These are phyloP conservation scores for rat (Rattus norvegicus) DNA, from an alignment of 2,113 vertebrate species.

Conservation along the genomic window GRCr8 NC_086027.1:116053501-116054000, in stretches of 20 bases:
- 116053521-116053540: not conserved
- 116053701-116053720: not conserved
- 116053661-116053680: not conserved
- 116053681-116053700: not conserved
- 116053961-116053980: not conserved
- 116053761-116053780: not conserved
- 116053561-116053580: not conserved
- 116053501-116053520: not conserved
- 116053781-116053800: not conserved
- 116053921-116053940: not conserved
- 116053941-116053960: not conserved
- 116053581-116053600: too few relatives aligned
- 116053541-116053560: too few relatives aligned
- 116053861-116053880: not conserved
- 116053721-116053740: not conserved
- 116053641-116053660: not conserved
- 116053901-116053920: not conserved
- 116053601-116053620: not conserved
- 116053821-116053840: not conserved
- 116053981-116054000: not conserved
- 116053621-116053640: not conserved
- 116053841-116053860: not conserved
- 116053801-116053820: not conserved
- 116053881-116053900: not conserved
- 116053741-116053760: not conserved